Evolutionary conservation across 2,113 vertebrate genomes (phyloP).

Genomic region (Tragulus kanchil): DNA sequence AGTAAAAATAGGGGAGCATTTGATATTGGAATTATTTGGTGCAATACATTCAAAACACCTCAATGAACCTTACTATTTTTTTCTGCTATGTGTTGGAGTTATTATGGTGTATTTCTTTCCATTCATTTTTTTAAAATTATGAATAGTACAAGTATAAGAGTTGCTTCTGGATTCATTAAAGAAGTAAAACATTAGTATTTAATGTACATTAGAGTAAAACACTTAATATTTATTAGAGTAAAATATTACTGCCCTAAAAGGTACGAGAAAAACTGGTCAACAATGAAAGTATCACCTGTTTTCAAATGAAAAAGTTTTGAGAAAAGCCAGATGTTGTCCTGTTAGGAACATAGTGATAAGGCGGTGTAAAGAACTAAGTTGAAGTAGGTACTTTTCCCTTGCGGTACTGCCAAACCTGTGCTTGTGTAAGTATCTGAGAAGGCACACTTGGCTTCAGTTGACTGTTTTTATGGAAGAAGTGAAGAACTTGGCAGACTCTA

Average conservation of each 20-base stretch:
- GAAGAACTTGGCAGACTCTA: background rate
- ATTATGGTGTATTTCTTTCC: background rate
- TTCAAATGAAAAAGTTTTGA: background rate
- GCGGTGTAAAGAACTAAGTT: background rate
- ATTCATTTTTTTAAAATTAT: background rate
- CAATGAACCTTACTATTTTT: background rate
- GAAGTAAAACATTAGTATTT: background rate
- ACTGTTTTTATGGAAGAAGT: background rate
- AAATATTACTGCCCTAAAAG: background rate
- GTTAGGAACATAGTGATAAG: background rate
- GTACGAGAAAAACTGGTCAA: background rate
- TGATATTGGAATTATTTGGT: background rate
- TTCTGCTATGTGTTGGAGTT: background rate
- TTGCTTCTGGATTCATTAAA: background rate
- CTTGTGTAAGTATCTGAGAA: background rate
- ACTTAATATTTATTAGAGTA: background rate
- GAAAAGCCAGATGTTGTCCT: background rate
- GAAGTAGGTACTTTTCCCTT: background rate
- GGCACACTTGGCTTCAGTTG: background rate
- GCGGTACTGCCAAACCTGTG: accelerated
- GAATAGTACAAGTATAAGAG: background rate
- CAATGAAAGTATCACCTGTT: background rate
- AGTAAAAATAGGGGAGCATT: background rate
- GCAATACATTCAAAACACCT: background rate
- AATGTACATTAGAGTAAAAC: background rate